Percentiles rank a stretch among this genome's conserved stretches.
These are phyloP conservation scores for Zaprionus lineosus DNA, from an alignment of 2,888 invertebrate species.

Conservation along the genomic window DNA sequence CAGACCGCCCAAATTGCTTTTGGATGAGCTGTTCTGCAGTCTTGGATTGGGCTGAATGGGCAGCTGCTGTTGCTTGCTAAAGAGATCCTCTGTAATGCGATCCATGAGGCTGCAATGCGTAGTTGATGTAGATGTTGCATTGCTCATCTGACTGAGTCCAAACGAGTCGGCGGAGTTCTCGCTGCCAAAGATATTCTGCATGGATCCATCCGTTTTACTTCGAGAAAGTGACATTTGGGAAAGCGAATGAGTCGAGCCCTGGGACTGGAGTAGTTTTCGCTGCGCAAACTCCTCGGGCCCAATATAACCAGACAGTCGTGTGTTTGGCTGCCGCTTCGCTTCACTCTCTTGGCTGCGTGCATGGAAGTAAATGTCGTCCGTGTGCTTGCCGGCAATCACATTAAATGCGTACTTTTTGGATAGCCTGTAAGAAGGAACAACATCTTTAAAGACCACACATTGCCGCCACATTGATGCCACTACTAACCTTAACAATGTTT, in stretches of 20 bases:
- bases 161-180: constrained; percentile 79
- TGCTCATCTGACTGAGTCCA: constrained; percentile 63
- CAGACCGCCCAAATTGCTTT: constrained; percentile 79
- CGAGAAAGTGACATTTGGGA: constrained; percentile 44
- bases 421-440: constrained; percentile 84
- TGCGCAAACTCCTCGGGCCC: constrained; percentile 81
- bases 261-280: constrained; percentile 62
- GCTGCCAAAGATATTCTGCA: constrained; percentile 65
- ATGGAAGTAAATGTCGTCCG: constrained; percentile 85
- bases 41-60: constrained; percentile 68
- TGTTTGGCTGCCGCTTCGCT: constrained; percentile 61
- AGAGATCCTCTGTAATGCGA: constrained; percentile 63
- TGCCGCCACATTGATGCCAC: no score
- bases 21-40: constrained; percentile 81
- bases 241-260: constrained; percentile 32
- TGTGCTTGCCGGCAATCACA: constrained; percentile 86
- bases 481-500: constrained; percentile 87
- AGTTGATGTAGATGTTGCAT: constrained; percentile 29
- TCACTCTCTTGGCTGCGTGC: constrained; percentile 77
- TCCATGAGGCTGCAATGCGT: constrained; percentile 67
- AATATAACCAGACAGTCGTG: constrained; percentile 79
- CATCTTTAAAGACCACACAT: no score
- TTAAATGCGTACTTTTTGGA: constrained; percentile 87
- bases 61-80: constrained; percentile 38
- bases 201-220: constrained; percentile 38